Percentiles rank a stretch among this genome's conserved stretches.
Conservation (phyloP, 2,888 invertebrate genomes). For the Caenorhabditis parvicauda region DNA sequence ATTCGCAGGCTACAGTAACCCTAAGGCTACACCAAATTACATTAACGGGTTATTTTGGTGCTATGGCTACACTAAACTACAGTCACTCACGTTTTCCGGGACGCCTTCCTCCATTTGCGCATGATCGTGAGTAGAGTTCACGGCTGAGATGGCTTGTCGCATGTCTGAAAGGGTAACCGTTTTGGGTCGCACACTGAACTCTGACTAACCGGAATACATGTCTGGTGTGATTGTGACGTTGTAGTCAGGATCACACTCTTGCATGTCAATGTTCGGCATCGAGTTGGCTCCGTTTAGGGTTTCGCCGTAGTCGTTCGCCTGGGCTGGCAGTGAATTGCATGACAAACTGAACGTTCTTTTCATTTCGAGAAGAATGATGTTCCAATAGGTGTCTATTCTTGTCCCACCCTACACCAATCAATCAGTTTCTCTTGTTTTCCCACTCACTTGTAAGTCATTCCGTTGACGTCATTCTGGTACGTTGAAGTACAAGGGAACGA, state of each 20-base stretch:
- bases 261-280: conserved; percentile 46
- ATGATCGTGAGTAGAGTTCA: neutral
- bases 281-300: conserved; percentile 31
- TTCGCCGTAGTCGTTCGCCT: conserved; percentile 32
- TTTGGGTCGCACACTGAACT: neutral
- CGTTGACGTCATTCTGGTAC: conserved; percentile 22
- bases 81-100: conserved; percentile 8
- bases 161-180: conserved; percentile 22
- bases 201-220: conserved; percentile 45
- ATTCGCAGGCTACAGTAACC: no score
- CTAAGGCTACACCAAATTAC: no score
- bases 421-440: neutral
- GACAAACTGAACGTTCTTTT: conserved; percentile 45
- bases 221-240: conserved; percentile 59
- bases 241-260: conserved; percentile 56
- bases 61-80: neutral
- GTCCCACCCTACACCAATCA: no score
- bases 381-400: neutral
- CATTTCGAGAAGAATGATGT: no score
- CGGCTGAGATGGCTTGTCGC: conserved; percentile 35
- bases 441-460: conserved; percentile 29
- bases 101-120: conserved; percentile 24
- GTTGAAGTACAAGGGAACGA: conserved; percentile 23
- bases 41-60: conserved; percentile 6
- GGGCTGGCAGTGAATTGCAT: conserved; percentile 40